Conservation (phyloP, 2,797 vertebrate genomes). For the Sebastes hubbsi region DNA sequence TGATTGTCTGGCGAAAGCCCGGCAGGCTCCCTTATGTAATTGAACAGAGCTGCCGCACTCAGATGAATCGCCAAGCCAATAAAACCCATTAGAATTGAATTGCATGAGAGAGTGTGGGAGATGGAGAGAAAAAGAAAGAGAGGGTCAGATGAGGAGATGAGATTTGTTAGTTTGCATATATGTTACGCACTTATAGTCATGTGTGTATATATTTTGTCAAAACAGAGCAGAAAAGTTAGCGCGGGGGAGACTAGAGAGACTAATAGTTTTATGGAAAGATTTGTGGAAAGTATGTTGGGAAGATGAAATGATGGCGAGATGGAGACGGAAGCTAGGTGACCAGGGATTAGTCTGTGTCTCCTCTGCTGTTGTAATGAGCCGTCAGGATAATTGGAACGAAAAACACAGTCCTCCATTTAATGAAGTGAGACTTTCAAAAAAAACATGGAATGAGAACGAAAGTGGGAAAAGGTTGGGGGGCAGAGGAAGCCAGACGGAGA, state of each 20-base stretch:
- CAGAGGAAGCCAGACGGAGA: conserved; percentile 30
- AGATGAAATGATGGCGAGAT: conserved; percentile 42
- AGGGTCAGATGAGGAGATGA: conserved; percentile 21
- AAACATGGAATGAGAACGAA: conserved; percentile 34
- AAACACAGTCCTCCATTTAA: conserved; percentile 70
- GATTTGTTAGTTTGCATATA: conserved; percentile 31
- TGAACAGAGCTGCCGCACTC: conserved; percentile 73
- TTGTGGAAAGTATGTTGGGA: conserved; percentile 34
- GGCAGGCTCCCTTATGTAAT: conserved; percentile 72
- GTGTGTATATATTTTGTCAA: neutral
- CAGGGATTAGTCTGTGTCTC: conserved; percentile 64
- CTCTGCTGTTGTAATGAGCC: conserved; percentile 70
- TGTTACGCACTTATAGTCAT: neutral
- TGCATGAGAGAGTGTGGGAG: conserved; percentile 53
- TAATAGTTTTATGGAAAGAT: conserved; percentile 11
- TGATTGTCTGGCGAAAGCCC: conserved; percentile 69
- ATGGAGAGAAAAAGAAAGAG: conserved; percentile 7
- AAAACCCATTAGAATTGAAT: conserved; percentile 79
- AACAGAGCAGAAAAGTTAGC: conserved; percentile 11
- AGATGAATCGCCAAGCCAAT: conserved; percentile 77
- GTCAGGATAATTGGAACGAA: conserved; percentile 79
- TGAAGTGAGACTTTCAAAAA: conserved; percentile 63
- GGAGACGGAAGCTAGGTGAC: conserved; percentile 51
- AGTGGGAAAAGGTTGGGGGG: conserved; percentile 46
- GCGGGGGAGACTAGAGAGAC: neutral